Percentiles rank a stretch among this genome's conserved stretches.
Conservation (phyloP, 1,140 invertebrate genomes). For the Caerostris extrusa region DNA sequence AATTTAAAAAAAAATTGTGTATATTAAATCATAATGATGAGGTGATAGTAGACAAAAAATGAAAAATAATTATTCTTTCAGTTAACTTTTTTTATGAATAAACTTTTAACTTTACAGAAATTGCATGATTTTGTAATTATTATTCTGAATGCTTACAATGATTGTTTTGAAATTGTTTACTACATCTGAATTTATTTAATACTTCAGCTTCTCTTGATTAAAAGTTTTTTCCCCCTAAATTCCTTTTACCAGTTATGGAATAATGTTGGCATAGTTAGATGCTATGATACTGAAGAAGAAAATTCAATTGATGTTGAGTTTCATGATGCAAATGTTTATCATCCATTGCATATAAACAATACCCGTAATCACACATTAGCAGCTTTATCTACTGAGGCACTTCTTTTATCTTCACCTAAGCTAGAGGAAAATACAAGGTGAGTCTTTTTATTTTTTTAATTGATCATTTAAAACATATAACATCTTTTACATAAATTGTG, state of each 20-base stretch:
- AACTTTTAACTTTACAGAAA: too few species aligned
- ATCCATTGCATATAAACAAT: slow-evolving; percentile 94
- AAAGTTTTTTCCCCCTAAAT: not conserved
- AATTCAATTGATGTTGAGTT: slow-evolving; percentile 96
- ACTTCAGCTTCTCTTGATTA: not conserved
- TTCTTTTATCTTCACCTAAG: slow-evolving; percentile 89
- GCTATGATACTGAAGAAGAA: slow-evolving; percentile 87
- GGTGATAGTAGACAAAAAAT: too few species aligned
- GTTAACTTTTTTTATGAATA: too few species aligned
- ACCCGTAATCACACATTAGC: slow-evolving; percentile 90
- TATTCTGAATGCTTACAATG: too few species aligned
- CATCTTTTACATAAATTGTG: too few species aligned
- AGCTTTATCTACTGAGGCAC: slow-evolving; percentile 88
- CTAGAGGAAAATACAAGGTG: slow-evolving; percentile 84
- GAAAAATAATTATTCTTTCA: too few species aligned
- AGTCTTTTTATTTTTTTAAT: not conserved
- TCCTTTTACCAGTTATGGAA: slow-evolving; percentile 88
- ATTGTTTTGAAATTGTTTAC: too few species aligned
- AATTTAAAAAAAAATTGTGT: too few species aligned
- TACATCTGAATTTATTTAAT: not conserved
- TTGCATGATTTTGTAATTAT: too few species aligned
- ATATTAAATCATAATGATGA: too few species aligned
- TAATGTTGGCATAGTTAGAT: slow-evolving; percentile 86
- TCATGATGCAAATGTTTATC: slow-evolving; percentile 94
- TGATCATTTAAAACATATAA: too few species aligned